phyloP scores from a whole-genome alignment of 1,140 invertebrate genomes.

The Harlomillsia oculata region DNA sequence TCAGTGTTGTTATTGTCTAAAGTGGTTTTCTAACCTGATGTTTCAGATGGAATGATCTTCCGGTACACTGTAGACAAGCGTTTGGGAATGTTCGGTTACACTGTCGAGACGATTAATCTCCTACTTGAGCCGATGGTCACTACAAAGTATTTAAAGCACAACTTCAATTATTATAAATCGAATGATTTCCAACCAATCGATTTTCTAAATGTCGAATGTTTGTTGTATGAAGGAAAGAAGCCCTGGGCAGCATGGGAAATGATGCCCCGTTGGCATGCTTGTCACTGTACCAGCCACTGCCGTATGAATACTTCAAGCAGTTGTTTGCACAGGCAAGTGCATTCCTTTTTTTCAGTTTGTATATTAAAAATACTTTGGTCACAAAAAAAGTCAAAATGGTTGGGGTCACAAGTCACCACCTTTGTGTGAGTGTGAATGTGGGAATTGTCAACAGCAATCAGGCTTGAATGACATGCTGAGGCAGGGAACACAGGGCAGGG shows the following conservation, averaged over 20 bases:
- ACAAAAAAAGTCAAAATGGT: too few species aligned
- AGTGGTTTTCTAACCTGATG: too few species aligned
- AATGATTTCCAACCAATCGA: not conserved
- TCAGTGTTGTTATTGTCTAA: not conserved
- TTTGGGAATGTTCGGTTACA: conserved; percentile 85
- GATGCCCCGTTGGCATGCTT: conserved; percentile 94
- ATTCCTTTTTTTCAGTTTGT: too few species aligned
- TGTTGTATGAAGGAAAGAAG: conserved; percentile 74
- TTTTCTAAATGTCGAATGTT: conserved; percentile 10
- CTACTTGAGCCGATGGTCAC: conserved; percentile 77
- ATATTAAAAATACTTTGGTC: too few species aligned
- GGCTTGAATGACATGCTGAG: conserved; percentile 7
- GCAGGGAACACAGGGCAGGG: conserved; percentile 4
- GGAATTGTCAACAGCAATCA: not conserved
- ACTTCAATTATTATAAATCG: too few species aligned
- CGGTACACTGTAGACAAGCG: conserved; percentile 57
- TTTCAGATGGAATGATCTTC: conserved; percentile 20
- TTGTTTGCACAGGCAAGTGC: conserved; percentile 85
- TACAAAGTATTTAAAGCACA: too few species aligned
- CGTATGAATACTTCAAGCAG: conserved; percentile 98
- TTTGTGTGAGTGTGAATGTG: conserved; percentile 5
- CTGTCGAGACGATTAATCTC: conserved; percentile 88
- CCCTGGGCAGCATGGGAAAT: conserved; percentile 97
- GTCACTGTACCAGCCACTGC: conserved; percentile 83
- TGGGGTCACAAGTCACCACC: too few species aligned